A percentile compares a stretch with the other conserved stretches of the same genome.
These are phyloP conservation scores for Bombyx mandarina DNA, from an alignment of 1,140 invertebrate genomes.

Conservation along the genomic window DNA sequence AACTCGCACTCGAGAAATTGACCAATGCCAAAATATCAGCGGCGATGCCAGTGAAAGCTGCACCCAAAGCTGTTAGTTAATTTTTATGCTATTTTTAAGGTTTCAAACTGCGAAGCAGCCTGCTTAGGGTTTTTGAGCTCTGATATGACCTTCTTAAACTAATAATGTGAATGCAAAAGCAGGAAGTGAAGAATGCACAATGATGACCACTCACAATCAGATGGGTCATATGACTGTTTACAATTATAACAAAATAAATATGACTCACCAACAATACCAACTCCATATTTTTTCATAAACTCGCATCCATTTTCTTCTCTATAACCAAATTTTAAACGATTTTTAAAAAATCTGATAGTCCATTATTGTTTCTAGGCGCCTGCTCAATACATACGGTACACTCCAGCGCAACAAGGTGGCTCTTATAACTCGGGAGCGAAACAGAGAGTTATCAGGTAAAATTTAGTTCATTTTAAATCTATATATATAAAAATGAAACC, in stretches of 20 bases:
- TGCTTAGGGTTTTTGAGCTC: no score
- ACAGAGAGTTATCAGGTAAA: constrained; percentile 91
- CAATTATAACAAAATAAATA: no score
- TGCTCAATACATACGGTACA: constrained; percentile 97
- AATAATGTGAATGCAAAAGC: no score
- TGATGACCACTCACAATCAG: no score
- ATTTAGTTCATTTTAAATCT: constrained; percentile 1
- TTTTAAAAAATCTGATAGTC: constrained; percentile 40
- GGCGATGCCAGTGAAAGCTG: constrained; percentile 78
- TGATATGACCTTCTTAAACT: no score
- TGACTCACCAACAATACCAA: no score
- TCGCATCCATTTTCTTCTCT: background rate
- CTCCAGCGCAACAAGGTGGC: constrained; percentile 96
- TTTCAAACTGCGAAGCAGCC: no score
- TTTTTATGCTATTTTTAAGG: constrained; percentile 1
- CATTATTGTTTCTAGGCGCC: constrained; percentile 73
- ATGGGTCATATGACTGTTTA: no score
- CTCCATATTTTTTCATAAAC: no score
- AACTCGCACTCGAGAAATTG: constrained; percentile 86
- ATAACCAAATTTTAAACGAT: background rate
- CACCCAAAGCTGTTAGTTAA: constrained; percentile 74
- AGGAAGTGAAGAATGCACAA: no score
- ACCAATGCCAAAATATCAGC: constrained; percentile 93
- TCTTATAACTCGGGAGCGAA: constrained; percentile 98
- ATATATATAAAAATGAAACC: no score